A percentile compares a stretch with the other conserved stretches of the same genome.
Evolutionary conservation across 2,888 invertebrate species (phyloP).

Genomic region (Bimastos eiseni): DNA sequence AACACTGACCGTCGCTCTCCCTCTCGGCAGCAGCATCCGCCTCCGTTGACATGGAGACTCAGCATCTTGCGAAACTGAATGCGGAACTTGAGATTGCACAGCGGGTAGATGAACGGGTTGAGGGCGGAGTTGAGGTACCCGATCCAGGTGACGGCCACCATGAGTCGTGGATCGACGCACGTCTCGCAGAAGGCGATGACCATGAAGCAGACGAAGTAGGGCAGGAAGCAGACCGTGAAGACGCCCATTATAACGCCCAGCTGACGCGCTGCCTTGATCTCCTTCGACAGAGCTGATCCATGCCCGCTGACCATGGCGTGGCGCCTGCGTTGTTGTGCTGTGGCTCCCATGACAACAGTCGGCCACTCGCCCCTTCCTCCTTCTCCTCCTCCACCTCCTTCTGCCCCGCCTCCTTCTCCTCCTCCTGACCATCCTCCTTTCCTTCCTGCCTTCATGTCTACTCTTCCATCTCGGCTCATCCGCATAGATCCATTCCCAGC

Average conservation of each 20-base stretch:
- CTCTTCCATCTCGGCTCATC: background rate
- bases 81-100: slow-evolving; percentile 65
- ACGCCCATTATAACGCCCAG: slow-evolving; percentile 69
- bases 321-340: background rate
- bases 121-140: slow-evolving; percentile 66
- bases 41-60: slow-evolving; percentile 17
- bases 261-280: slow-evolving; percentile 67
- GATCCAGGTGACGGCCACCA: slow-evolving; percentile 65
- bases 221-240: slow-evolving; percentile 68
- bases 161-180: slow-evolving; percentile 62
- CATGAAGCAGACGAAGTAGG: slow-evolving; percentile 68
- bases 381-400: background rate
- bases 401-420: background rate
- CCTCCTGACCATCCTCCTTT: background rate
- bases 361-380: background rate
- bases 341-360: background rate
- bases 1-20: background rate
- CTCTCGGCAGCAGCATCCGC: background rate
- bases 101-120: slow-evolving; percentile 65
- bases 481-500: background rate
- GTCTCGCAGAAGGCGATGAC: slow-evolving; percentile 66
- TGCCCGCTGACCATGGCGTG: background rate
- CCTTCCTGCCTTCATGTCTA: background rate
- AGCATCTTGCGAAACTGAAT: slow-evolving; percentile 60
- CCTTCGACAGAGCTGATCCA: slow-evolving; percentile 44